phyloP scores from a whole-genome alignment of 2,113 vertebrate species.

The Prunella fulvescens region DNA sequence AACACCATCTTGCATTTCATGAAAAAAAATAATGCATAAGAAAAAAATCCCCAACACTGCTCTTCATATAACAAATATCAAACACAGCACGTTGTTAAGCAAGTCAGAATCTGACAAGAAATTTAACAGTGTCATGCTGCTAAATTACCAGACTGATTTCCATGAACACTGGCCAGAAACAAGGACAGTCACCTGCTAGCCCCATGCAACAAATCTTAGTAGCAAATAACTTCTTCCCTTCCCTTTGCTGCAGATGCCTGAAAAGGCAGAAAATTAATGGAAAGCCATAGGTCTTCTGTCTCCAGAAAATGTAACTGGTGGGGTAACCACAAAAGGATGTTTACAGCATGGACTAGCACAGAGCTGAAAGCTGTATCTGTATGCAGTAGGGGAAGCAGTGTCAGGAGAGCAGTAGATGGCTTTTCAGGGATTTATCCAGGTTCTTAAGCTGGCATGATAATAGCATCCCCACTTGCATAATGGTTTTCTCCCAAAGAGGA shows the following conservation, averaged over 20 bases:
- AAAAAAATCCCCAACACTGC: not conserved
- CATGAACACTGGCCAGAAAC: not conserved
- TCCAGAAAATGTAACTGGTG: not conserved
- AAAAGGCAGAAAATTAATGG: not conserved
- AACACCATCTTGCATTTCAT: not conserved
- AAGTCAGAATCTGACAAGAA: not conserved
- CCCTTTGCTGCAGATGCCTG: not conserved
- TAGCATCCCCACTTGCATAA: not conserved
- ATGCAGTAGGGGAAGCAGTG: not conserved
- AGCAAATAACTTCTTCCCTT: not conserved
- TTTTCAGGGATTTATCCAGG: not conserved
- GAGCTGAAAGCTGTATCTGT: not conserved
- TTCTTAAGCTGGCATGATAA: not conserved
- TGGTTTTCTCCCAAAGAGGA: not conserved
- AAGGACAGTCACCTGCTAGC: not conserved
- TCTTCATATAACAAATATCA: not conserved
- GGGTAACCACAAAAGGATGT: not conserved
- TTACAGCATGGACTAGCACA: not conserved
- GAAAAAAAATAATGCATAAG: not conserved
- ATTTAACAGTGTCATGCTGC: not conserved
- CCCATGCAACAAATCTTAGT: not conserved
- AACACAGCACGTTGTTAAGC: not conserved
- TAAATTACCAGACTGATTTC: not conserved
- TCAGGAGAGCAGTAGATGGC: not conserved
- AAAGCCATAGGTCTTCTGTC: not conserved